phyloP scores from a whole-genome alignment of 1,140 invertebrate genomes.

The Drosophila parabipectinata region DNA sequence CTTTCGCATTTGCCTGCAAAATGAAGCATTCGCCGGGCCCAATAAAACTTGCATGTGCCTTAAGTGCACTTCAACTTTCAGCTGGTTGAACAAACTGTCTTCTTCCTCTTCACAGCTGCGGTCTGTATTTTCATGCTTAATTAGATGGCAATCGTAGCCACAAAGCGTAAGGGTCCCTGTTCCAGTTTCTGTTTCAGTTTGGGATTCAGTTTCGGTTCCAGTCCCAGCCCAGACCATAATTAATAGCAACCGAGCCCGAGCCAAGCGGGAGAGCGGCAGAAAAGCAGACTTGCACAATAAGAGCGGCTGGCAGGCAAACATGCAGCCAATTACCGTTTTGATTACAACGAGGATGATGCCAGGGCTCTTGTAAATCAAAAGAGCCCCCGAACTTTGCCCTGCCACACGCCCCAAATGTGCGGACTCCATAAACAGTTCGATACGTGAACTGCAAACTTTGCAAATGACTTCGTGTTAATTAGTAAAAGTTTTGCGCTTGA shows the following conservation, averaged over 20 bases:
- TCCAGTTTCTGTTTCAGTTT: neutral
- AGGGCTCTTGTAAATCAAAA: slow-evolving; percentile 4
- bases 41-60: slow-evolving; percentile 56
- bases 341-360: slow-evolving; percentile 23
- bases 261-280: slow-evolving; percentile 1
- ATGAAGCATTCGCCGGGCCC: slow-evolving; percentile 17
- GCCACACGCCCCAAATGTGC: slow-evolving; percentile 24
- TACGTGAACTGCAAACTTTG: slow-evolving; percentile 41
- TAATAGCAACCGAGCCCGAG: slow-evolving; percentile 28
- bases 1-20: slow-evolving; percentile 28
- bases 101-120: slow-evolving; percentile 9
- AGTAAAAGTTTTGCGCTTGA: slow-evolving; percentile 37
- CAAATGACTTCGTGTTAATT: slow-evolving; percentile 38
- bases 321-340: slow-evolving; percentile 48
- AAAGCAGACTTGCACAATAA: slow-evolving; percentile 39
- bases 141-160: slow-evolving; percentile 40
- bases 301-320: slow-evolving; percentile 21
- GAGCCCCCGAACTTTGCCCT: slow-evolving; percentile 6
- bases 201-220: neutral
- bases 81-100: slow-evolving; percentile 14
- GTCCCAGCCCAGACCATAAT: slow-evolving; percentile 26
- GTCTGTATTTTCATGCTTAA: slow-evolving; percentile 50
- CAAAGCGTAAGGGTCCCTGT: slow-evolving; percentile 9
- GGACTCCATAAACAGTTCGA: slow-evolving; percentile 33
- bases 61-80: slow-evolving; percentile 58